Conservation (phyloP, 2,113 vertebrate genomes). For the Amphilophus citrinellus region DNA sequence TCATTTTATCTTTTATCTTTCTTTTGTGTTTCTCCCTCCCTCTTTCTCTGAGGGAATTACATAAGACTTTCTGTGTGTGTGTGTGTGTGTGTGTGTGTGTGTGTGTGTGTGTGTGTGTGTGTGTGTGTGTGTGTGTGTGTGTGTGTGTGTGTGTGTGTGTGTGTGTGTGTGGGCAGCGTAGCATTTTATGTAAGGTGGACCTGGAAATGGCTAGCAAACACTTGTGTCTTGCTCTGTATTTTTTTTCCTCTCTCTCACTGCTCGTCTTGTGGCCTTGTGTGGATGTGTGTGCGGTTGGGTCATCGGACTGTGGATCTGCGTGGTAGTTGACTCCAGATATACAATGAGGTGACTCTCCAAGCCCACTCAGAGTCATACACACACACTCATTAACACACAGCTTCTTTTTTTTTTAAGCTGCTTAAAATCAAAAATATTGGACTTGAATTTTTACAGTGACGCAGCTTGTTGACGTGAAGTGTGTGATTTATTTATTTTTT, state of each 20-base stretch:
- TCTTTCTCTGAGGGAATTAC: slow-evolving; percentile 70
- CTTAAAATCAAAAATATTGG: neutral
- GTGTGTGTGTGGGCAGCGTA: slow-evolving; percentile 63
- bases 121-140: slow-evolving; percentile 59
- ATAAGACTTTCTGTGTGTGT: slow-evolving; percentile 59
- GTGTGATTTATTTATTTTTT: neutral
- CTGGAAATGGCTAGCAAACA: slow-evolving; percentile 70
- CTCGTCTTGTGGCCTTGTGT: slow-evolving; percentile 22
- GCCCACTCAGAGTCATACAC: slow-evolving; percentile 31
- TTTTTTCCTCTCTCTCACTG: slow-evolving; percentile 20
- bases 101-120: slow-evolving; percentile 58
- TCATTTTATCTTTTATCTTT: slow-evolving; percentile 50
- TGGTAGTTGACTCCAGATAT: slow-evolving; percentile 39
- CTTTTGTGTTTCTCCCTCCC: slow-evolving; percentile 40
- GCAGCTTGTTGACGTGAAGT: neutral
- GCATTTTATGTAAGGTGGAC: slow-evolving; percentile 74
- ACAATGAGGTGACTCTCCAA: slow-evolving; percentile 21
- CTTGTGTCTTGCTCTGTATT: slow-evolving; percentile 55
- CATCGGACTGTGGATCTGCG: slow-evolving; percentile 31
- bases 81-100: slow-evolving; percentile 39
- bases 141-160: slow-evolving; percentile 40
- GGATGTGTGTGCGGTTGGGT: slow-evolving; percentile 25
- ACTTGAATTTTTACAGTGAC: neutral
- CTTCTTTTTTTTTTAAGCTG: neutral
- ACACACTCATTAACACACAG: neutral